Evolutionary conservation across 2,797 vertebrate genomes (phyloP), one percentile per base, ranked within the genome.

Genomic region (Peromyscus attwateri): DNA sequence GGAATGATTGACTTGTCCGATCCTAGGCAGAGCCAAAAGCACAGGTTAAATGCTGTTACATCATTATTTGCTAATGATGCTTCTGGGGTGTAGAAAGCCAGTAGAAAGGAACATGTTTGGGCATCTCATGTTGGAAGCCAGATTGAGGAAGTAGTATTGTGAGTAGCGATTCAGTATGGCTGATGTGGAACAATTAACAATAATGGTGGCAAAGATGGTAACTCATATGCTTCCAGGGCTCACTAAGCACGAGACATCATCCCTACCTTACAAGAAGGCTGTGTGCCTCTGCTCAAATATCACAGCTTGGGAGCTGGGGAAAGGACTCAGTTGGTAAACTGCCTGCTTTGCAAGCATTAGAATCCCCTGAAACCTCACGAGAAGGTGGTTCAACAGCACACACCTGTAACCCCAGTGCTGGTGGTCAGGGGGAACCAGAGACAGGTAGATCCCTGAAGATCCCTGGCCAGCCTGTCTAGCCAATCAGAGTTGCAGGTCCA

Each of bases 191-290:
- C 13, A 31, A 8, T 91, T n/a, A 46, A 43, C 46, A 19, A 34
- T 29, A n/a, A 37, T 16, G 37, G 52, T 0, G 77, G 76, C 16
- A 0, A 3, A 13, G 55, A 43, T 1, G 87, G 25, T 2, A 60
- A 80, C 21, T 6, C 43, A 57, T 37, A 2, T 4, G 8, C 49
- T 4, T 1, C 0, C 23, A 60, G 25, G 52, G 37, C 55, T 88
- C n/a, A 11, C 25, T 8, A 25, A 25, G 9, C 5, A 40, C 27
- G 13, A 29, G 68, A 17, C 3, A 1, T n/a, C 1, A 0, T 21
- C 80, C 27, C 3, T 70, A 25, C 4, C 46, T 40, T n/a, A 14
- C 1, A 2, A 88, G 62, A 55, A 77, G 46, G 34, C 55, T 6
- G 1, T 3, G 12, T 27, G n/a, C 21, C 40, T 84, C 66, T 49